A percentile compares a stretch with the other conserved stretches of the same genome.
Conservation (phyloP, 2,888 invertebrate species). For the Polydrusus tereticollis region DNA sequence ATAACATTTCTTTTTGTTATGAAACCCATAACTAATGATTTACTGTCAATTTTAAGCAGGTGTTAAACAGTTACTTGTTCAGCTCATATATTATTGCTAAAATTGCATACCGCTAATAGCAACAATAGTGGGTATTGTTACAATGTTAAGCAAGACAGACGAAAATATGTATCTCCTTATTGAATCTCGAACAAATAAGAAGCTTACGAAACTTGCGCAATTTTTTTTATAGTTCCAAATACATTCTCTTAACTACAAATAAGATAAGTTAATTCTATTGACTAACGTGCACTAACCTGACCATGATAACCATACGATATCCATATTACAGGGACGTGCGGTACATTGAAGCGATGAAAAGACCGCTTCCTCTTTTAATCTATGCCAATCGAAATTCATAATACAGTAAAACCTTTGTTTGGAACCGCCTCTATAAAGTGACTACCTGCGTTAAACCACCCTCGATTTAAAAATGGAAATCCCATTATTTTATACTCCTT, state of each 20-base stretch:
- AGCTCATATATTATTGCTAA: slow-evolving; percentile 21
- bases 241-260: not conserved
- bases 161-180: slow-evolving; percentile 28
- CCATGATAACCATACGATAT: no score
- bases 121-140: slow-evolving; percentile 35
- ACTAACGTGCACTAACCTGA: no score
- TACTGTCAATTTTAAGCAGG: slow-evolving; percentile 16
- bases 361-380: no score
- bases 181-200: slow-evolving; percentile 15
- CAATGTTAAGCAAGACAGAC: slow-evolving; percentile 24
- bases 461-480: no score
- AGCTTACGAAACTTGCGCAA: slow-evolving; percentile 10
- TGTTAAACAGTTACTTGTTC: slow-evolving; percentile 28
- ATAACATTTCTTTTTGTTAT: slow-evolving; percentile 2
- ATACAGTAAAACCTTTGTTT: no score
- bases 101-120: slow-evolving; percentile 18
- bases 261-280: no score
- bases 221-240: not conserved
- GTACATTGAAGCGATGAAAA: no score
- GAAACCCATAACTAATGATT: slow-evolving; percentile 16
- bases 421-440: no score
- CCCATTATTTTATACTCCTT: no score
- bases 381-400: no score
- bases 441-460: no score
- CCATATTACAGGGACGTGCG: no score